These are phyloP conservation scores for Eospalax fontanierii DNA, from an alignment of 2,797 vertebrate genomes.

Conservation along the genomic window DNA sequence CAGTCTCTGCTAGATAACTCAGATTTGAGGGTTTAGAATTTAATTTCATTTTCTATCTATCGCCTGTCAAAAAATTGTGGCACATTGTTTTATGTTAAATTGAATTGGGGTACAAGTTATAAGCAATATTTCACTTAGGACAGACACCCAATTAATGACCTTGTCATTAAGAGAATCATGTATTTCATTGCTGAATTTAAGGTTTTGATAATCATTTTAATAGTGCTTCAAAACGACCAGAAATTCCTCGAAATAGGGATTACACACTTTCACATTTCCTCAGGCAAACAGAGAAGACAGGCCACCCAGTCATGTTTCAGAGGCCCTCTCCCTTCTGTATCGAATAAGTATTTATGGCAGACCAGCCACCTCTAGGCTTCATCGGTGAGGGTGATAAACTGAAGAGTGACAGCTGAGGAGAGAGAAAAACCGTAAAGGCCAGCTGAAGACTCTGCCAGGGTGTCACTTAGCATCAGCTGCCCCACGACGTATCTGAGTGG, in stretches of 20 bases:
- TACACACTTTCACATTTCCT: conserved; percentile 82
- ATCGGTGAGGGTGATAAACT: conserved; percentile 74
- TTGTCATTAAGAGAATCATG: conserved; percentile 85
- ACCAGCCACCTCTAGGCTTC: conserved; percentile 18
- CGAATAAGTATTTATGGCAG: conserved; percentile 74
- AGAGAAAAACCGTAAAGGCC: background rate
- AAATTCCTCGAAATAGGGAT: conserved; percentile 76
- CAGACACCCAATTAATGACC: conserved; percentile 83
- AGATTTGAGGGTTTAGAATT: background rate
- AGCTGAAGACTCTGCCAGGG: background rate
- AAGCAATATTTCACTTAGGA: conserved; percentile 80
- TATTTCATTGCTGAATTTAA: conserved; percentile 85
- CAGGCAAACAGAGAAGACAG: conserved; percentile 82
- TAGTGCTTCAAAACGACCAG: conserved; percentile 82
- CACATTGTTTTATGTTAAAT: conserved; percentile 69
- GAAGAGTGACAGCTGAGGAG: conserved; percentile 78
- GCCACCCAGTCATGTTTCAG: conserved; percentile 76
- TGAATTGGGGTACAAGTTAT: conserved; percentile 71
- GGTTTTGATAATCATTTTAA: conserved; percentile 86
- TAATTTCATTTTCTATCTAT: conserved; percentile 53
- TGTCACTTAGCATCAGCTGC: accelerated
- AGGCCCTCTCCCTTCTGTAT: conserved; percentile 70
- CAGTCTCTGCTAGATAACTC: conserved; percentile 55
- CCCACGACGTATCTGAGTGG: background rate
- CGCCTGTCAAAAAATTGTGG: conserved; percentile 1